These are phyloP conservation scores for Speoplatyrhinus poulsoni DNA, from an alignment of 2,113 vertebrate species.

Conservation along the genomic window DNA sequence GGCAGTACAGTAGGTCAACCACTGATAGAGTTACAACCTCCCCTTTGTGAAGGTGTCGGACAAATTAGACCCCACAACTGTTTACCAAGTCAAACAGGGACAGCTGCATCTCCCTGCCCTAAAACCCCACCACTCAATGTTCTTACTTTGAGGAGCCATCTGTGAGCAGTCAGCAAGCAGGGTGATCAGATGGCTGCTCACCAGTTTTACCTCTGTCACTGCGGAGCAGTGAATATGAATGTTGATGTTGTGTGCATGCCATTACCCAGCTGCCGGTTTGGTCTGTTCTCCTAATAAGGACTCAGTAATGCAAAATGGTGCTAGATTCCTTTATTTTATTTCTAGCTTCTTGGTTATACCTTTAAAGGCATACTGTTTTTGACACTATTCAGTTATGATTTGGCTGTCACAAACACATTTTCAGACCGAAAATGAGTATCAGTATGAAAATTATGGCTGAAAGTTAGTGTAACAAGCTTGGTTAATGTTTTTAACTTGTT, in stretches of 20 bases:
- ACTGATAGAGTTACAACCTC: constrained; percentile 69
- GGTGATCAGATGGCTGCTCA: constrained; percentile 59
- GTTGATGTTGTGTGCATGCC: constrained; percentile 23
- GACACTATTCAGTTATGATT: too few species aligned
- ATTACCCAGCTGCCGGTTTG: constrained; percentile 43
- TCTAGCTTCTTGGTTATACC: neutral
- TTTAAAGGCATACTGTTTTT: neutral
- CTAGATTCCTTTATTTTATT: constrained; percentile 4
- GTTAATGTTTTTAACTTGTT: too few species aligned
- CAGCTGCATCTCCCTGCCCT: constrained; percentile 67
- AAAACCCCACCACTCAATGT: constrained; percentile 56
- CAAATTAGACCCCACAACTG: constrained; percentile 73
- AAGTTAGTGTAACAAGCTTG: too few species aligned
- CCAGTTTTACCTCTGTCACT: constrained; percentile 53
- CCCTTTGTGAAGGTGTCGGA: constrained; percentile 70
- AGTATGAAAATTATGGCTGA: too few species aligned
- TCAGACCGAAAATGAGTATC: too few species aligned
- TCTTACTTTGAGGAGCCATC: constrained; percentile 65
- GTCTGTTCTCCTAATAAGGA: constrained; percentile 23
- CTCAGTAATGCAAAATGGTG: constrained; percentile 27
- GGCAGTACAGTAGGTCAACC: constrained; percentile 72
- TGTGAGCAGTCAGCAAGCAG: constrained; percentile 56
- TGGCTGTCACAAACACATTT: too few species aligned
- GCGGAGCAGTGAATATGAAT: constrained; percentile 21
- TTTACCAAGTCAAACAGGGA: constrained; percentile 65